These are phyloP conservation scores for Manis crassicaudata DNA, from an alignment of 2,797 vertebrate species.

Conservation along the genomic window DNA sequence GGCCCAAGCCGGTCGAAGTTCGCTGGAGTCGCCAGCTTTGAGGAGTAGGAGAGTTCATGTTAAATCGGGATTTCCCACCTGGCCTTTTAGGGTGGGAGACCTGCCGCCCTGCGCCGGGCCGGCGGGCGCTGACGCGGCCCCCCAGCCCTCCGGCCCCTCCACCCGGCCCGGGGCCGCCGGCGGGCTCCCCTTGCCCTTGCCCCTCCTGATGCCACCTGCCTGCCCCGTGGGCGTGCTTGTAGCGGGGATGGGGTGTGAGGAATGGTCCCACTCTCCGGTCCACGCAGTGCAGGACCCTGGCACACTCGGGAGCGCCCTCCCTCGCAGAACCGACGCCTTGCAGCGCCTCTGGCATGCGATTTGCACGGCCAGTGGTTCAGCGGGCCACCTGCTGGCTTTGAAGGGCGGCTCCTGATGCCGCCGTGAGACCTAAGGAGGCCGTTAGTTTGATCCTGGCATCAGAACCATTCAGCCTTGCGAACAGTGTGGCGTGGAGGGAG, in stretches of 20 bases:
- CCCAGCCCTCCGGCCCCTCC: background rate
- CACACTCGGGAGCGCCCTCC: fast-evolving
- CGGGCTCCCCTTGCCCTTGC: background rate
- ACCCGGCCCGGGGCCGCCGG: background rate
- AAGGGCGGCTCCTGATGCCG: background rate
- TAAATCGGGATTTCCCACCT: background rate
- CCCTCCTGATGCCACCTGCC: fast-evolving
- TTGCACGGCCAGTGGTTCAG: background rate
- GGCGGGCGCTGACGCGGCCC: background rate
- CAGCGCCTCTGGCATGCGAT: fast-evolving
- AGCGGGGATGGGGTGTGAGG: background rate
- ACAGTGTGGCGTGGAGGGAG: fast-evolving
- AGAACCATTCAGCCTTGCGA: background rate
- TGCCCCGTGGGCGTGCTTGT: background rate
- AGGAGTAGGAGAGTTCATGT: fast-evolving
- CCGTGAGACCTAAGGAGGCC: background rate
- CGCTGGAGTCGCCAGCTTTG: too few relatives aligned
- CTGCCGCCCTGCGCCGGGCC: fast-evolving
- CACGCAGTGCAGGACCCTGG: background rate
- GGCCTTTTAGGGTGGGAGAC: fast-evolving
- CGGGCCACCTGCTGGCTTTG: too few relatives aligned
- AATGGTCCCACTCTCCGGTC: background rate
- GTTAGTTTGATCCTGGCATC: background rate
- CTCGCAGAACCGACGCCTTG: background rate
- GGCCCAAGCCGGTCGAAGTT: background rate